Conservation (phyloP, 2,797 vertebrate genomes). For the Sarcoramphus papa region DNA sequence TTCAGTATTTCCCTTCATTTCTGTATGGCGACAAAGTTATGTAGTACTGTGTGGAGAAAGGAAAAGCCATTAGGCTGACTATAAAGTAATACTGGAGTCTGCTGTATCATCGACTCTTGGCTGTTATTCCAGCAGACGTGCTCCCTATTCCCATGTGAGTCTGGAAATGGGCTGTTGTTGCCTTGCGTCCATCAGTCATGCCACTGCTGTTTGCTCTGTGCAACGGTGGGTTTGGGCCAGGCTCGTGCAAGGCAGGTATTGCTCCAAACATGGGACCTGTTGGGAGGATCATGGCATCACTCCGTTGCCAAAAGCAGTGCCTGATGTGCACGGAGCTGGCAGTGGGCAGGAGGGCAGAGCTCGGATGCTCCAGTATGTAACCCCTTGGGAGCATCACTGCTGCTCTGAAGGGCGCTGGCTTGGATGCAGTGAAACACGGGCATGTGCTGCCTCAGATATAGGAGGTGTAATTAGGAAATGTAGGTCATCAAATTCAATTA, state of each 20-base stretch:
- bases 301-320: conserved; percentile 45
- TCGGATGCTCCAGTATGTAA: neutral
- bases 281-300: conserved; percentile 63
- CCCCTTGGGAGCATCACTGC: neutral
- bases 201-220: conserved; percentile 71
- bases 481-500: conserved; percentile 16
- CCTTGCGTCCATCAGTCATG: conserved; percentile 64
- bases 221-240: conserved; percentile 17
- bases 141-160: conserved; percentile 79
- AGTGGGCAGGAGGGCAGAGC: neutral
- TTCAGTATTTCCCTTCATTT: conserved; percentile 45
- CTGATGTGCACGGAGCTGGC: neutral
- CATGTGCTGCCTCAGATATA: neutral
- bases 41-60: conserved; percentile 51
- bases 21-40: neutral
- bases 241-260: conserved; percentile 14
- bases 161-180: conserved; percentile 80
- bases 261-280: neutral
- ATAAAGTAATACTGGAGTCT: conserved; percentile 62
- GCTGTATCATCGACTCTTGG: conserved; percentile 55
- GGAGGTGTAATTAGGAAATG: neutral
- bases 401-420: neutral
- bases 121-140: conserved; percentile 70
- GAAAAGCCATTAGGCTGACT: conserved; percentile 73
- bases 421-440: neutral